Evolutionary conservation across 1,140 invertebrate genomes (phyloP), one percentile per base, ranked within the genome.

Genomic region (Physella acuta): DNA sequence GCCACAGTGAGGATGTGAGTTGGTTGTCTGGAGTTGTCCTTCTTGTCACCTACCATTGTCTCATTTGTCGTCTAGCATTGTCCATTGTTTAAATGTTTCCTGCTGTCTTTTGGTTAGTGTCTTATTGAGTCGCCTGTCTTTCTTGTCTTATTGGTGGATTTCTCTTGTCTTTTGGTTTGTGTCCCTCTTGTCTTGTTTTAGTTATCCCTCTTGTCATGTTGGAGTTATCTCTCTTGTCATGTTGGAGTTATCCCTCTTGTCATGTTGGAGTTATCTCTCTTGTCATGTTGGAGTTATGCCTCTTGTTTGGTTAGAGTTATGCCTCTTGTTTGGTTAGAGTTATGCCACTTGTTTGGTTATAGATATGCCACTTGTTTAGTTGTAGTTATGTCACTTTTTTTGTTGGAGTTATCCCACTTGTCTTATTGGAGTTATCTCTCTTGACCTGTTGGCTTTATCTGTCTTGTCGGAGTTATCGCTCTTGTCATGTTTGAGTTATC

Each of bases 1-100:
- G 91, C 78, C 91, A 94, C 79, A 94, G 96, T 81, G 92, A 93
- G 81, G 93, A 93, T 89, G 92, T 94, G 44, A 60, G 56, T 62
- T 24, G 11, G 24, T 55, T 55, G 16, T 28, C 11, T 16, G 53
- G 5, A 55, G 39, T 44, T 44, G 8, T 44, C 39, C 8, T 44
- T 44, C 8, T 44, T 44, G 39, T 44, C 20, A 44, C 39, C 8
- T 44, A 44, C 8, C 20, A 44, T 44, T 8, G 8, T 8, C 39
- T 44, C 39, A 44, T 8, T 44, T 44, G 20, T 44, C 8, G 8
- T 44, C 39, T 44, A 44, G 39, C 8, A 11, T 11, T 11, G 39
- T 44, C 39, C 20, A 44, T 44, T 11, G 8, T 44, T 11, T 20
- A 44, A 44, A 44, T 44, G 20, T 11, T 11, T 11, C 20, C 39